Evolutionary conservation across 2,888 invertebrate genomes (phyloP), one percentile per base, ranked within the genome.

Genomic region (Eurytoma adleriae): DNA sequence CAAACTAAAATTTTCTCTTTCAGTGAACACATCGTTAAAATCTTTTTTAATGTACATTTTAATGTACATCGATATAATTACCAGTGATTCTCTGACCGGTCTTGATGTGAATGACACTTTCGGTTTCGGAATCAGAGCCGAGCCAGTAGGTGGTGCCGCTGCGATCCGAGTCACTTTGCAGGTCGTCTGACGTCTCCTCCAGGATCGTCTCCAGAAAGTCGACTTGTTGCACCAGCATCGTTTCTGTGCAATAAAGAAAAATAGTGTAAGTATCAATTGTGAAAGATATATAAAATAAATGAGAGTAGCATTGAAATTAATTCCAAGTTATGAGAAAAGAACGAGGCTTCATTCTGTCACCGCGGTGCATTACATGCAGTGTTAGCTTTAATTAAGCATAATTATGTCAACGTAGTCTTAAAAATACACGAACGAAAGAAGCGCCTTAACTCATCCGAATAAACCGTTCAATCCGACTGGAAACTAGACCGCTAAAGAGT

Each of bases 111-210:
- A 96, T 96, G 80, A 96, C 96, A 83, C 96, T 96, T 85, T 96
- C 96, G 74, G 96, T 95, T 89, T 96, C 96, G 61, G 96, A 96
- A 91, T 96, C 96, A 10, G 92, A 92, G 69, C 92, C 92, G 74
- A 93, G 91, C 93, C 93, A 93, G 85, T 93, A 93, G 16, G 90
- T 89, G 40, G 90, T 89, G 67, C 88, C 89, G 85, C 93, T 92
- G 61, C 93, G 93, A 81, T 94, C 94, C 81, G 94, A 94, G 88
- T 95, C 95, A 81, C 95, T 95, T 83, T 94, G 93, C 84, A 96
- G 91, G 88, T 97, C 96, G 91, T 97, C 96, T 85, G 96, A 96
- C 20, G 96, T 96, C 91, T 97, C 97, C 91, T 97, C 97, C 87
- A 96, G 93, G 89, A 97, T 97, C 40, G 97, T 96, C 91, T 97